These are phyloP conservation scores for Cuculus canorus DNA, from an alignment of 2,797 vertebrate species.

Conservation along the genomic window DNA sequence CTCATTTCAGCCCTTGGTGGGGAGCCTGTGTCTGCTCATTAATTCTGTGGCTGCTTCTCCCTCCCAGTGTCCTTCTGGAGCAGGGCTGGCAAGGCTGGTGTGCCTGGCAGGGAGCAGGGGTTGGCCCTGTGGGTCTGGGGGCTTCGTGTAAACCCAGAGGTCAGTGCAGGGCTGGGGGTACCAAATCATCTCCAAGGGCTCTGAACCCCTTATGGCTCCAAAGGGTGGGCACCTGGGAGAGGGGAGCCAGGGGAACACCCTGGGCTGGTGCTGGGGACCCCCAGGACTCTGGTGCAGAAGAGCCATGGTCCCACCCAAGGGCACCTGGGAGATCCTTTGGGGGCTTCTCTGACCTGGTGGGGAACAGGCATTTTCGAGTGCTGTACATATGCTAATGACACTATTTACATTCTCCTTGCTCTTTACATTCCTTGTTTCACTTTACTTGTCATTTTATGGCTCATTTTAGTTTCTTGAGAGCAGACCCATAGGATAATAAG, in stretches of 20 bases:
- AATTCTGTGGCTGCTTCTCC: not conserved
- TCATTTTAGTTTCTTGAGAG: not conserved
- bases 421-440: not conserved
- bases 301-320: accelerated
- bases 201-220: accelerated
- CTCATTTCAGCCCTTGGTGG: not conserved
- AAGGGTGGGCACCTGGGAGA: too few relatives aligned
- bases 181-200: accelerated
- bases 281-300: accelerated
- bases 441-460: conserved; percentile 6
- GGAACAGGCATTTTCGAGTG: not conserved
- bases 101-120: accelerated
- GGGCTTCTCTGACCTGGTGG: not conserved
- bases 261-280: not conserved
- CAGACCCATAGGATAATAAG: not conserved
- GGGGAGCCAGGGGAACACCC: too few relatives aligned
- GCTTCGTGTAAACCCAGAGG: not conserved
- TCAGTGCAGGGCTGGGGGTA: not conserved
- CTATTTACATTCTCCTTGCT: not conserved
- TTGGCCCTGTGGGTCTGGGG: accelerated
- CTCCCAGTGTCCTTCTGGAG: not conserved
- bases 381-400: not conserved
- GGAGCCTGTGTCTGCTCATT: not conserved
- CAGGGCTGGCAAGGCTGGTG: not conserved
- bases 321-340: not conserved